These are phyloP conservation scores for Orthonyx spaldingii DNA, from an alignment of 2,113 vertebrate species.

Conservation along the genomic window DNA sequence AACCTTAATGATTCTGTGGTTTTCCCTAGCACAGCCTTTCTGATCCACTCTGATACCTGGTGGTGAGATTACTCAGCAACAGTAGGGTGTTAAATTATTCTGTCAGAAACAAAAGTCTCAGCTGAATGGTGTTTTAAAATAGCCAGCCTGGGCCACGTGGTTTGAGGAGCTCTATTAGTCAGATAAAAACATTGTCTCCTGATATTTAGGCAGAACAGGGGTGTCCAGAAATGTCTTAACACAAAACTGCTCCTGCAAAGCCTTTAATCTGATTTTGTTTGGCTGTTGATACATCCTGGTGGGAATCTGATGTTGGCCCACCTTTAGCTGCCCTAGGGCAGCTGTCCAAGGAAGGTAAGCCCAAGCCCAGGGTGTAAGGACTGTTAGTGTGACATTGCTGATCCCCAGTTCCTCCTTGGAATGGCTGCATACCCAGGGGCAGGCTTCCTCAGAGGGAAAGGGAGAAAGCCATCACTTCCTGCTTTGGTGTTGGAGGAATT, in stretches of 20 bases:
- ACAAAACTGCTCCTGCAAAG: not conserved
- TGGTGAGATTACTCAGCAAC: not conserved
- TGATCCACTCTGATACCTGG: not conserved
- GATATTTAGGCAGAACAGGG: not conserved
- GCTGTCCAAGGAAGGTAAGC: not conserved
- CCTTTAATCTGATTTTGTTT: not conserved
- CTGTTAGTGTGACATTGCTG: not conserved
- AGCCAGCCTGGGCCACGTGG: not conserved
- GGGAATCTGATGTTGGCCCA: not conserved
- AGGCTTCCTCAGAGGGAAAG: not conserved
- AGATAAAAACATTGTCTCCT: not conserved
- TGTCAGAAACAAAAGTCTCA: slow-evolving; percentile 5
- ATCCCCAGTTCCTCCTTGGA: not conserved
- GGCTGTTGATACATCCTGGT: not conserved
- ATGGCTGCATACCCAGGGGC: not conserved
- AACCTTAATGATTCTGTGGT: not conserved
- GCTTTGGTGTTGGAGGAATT: not conserved
- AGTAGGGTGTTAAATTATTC: not conserved
- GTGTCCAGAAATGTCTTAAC: not conserved
- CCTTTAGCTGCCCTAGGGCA: not conserved
- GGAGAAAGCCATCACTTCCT: not conserved
- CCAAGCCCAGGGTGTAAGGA: fast-evolving
- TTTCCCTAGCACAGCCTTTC: not conserved
- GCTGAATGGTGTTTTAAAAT: not conserved
- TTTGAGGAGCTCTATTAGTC: not conserved